Evolutionary conservation across 2,888 invertebrate species (phyloP), one percentile per base, ranked within the genome.

Genomic region (Orchesellides sinensis): DNA sequence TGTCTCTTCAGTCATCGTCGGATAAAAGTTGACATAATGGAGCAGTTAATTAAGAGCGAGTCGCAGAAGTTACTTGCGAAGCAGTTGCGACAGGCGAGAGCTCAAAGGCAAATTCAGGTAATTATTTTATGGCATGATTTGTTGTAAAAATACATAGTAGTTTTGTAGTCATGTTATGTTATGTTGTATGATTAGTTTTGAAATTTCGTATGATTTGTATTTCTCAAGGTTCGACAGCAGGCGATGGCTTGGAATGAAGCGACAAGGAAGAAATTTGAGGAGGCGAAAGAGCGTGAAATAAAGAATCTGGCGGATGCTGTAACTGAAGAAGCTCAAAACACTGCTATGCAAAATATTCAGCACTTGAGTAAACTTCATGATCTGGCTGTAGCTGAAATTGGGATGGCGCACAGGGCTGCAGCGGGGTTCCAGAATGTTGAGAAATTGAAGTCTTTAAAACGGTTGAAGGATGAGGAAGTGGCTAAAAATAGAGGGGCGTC

Each of bases 171-270:
- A 21, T 27, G 14, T 25, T 35, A 47, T 59, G 59, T 8, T 32
- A n/a, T 45, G 21, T 21, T 45, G 19, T 45, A 4, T 12, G 8
- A 17, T 66, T 45, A 52, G 59, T 6, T 74, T 63, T 52, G 8
- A 66, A 32, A 19, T 40, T 59, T 29, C 17, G 5, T 17, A 63
- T 47, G 70, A 5, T 45, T 27, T 25, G 49, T 1, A 23, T 12
- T 35, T 14, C 40, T n/a, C n/a, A n/a, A 85, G 85, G 85, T 83
- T 32, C 81, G 85, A 1, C 81, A 85, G 40, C 85, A 85, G 25
- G 66, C 85, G 2, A n/a, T 83, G 14, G 72, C 72, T 12, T 85
- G 85, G 85, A 79, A 83, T 6, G 81, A 82, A 6, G 70, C 63
- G 8, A 83, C 47, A 5, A 49, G 85, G 29, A 72, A 32, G 52